Evolutionary conservation across 1,140 invertebrate genomes (phyloP).

Genomic region (Drosophila arizonae): DNA sequence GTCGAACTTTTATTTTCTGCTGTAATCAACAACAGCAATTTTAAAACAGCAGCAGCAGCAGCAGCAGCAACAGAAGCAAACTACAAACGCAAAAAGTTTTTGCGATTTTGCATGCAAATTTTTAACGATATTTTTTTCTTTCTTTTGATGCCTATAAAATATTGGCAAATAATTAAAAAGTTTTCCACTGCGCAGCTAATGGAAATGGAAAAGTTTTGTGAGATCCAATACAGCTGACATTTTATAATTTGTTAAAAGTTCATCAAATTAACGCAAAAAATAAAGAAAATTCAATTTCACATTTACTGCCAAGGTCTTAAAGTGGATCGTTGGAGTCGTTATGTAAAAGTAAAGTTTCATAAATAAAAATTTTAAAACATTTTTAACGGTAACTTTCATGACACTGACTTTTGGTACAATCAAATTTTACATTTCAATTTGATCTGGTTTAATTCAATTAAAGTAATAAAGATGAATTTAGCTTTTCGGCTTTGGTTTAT

Average conservation of each 20-base stretch:
- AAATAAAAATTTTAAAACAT: too few species aligned
- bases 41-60: slow-evolving; percentile 45
- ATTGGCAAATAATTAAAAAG: slow-evolving; percentile 80
- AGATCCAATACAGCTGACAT: slow-evolving; percentile 51
- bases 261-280: slow-evolving; percentile 21
- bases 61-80: slow-evolving; percentile 19
- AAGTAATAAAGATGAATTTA: too few species aligned
- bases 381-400: too few species aligned
- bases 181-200: slow-evolving; percentile 63
- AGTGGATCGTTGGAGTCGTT: too few species aligned
- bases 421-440: too few species aligned
- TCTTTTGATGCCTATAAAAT: slow-evolving; percentile 41
- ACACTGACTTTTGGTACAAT: too few species aligned
- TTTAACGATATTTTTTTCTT: slow-evolving; percentile 1
- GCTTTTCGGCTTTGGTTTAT: too few species aligned
- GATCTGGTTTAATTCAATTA: too few species aligned
- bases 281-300: slow-evolving; percentile 15
- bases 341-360: too few species aligned
- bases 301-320: background rate
- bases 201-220: slow-evolving; percentile 60
- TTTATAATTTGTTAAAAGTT: slow-evolving; percentile 50
- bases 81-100: slow-evolving; percentile 33
- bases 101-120: slow-evolving; percentile 41
- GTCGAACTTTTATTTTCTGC: slow-evolving; percentile 38
- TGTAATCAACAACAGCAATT: slow-evolving; percentile 33